Evolutionary conservation across 1,140 invertebrate genomes (phyloP), one percentile per base, ranked within the genome.

Genomic region (Leptonema lineaticorne): DNA sequence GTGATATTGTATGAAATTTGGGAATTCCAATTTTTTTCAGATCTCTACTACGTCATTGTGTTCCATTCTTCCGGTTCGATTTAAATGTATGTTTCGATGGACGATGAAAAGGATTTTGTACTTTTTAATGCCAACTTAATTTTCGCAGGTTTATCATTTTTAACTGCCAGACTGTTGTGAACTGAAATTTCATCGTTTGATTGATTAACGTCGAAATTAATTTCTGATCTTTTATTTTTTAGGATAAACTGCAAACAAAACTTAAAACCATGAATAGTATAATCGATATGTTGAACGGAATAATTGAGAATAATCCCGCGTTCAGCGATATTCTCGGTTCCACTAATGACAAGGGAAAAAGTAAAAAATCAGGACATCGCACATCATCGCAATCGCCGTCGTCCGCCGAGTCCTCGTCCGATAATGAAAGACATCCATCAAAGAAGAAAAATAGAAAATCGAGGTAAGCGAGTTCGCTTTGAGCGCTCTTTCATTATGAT

Each of bases 201-300:
- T 9, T 41, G 7, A 50, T 18, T 29, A 16, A 1, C 16, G 11
- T n/a, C 20, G 62, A 24, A 18, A 6, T 5, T 62, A 63, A 63
- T 29, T 45, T 20, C 7, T 16, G 29, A 16, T 26, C 50, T 64
- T 50, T 33, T 9, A 78, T 74, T 75, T n/a, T n/a, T 71, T 83
- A 92, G 91, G 84, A 87, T 76, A 90, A 92, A 83, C 91, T 93
- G 67, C 88, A 91, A 78, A 90, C 87, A 74, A 92, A 92, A 82
- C 80, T 92, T 78, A 91, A 90, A 78, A 90, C 90, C 0, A 91
- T 92, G 73, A 87, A 88, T 78, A 92, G 91, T 78, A 90, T 92
- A 0, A 91, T 93, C 72, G 90, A 93, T 73, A 92, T 92, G 89
- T 79, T 93, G 53, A 90, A 89, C 29, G 87, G 87, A 24, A 90